These are phyloP conservation scores for Seriola aureovittata DNA, from an alignment of 2,113 vertebrate genomes.

Conservation along the genomic window DNA sequence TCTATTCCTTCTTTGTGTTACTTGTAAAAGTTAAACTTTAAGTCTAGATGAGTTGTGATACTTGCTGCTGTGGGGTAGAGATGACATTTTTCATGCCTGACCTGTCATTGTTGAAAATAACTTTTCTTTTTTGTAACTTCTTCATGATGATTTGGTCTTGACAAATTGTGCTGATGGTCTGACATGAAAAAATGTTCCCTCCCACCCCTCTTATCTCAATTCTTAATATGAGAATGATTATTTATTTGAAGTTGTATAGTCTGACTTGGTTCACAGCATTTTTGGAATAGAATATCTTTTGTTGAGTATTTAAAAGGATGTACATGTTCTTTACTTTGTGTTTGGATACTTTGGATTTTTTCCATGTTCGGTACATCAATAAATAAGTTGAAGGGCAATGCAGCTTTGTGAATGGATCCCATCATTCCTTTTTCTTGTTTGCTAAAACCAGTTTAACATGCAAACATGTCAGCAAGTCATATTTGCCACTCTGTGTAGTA, in stretches of 20 bases:
- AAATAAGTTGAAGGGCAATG: conserved; percentile 99
- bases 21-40: conserved; percentile 84
- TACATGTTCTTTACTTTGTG: conserved; percentile 99
- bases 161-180: conserved; percentile 60
- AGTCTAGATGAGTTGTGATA: conserved; percentile 93
- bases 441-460: background rate
- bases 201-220: conserved; percentile 89
- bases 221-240: conserved; percentile 94
- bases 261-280: conserved; percentile 93
- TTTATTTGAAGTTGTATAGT: conserved; percentile 99
- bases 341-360: conserved; percentile 97
- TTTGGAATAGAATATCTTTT: conserved; percentile 94
- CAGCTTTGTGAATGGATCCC: conserved; percentile 64
- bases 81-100: conserved; percentile 87
- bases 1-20: conserved; percentile 80
- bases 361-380: conserved; percentile 99
- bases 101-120: conserved; percentile 82
- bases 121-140: conserved; percentile 50
- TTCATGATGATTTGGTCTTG: conserved; percentile 49
- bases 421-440: conserved; percentile 36
- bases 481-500: no score
- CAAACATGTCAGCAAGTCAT: background rate
- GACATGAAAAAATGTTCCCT: conserved; percentile 89
- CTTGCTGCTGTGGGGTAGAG: conserved; percentile 90
- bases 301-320: conserved; percentile 99